Evolutionary conservation across 2,888 invertebrate genomes (phyloP), one percentile per base, ranked within the genome.

Genomic region (Chrysolina americana): DNA sequence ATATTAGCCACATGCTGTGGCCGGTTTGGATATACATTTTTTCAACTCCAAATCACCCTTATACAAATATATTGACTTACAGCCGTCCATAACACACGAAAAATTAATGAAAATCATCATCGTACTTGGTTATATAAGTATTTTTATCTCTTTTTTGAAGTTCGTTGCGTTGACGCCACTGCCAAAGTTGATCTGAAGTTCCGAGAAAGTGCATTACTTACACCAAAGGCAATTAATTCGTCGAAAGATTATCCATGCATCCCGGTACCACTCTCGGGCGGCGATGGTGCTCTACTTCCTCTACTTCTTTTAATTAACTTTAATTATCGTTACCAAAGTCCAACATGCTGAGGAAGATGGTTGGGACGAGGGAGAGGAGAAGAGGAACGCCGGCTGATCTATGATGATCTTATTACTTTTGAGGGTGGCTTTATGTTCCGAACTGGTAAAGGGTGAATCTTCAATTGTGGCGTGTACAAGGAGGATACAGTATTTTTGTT

Each of bases 251-350:
- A 88, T 85, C 87, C 87, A 85, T 87, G 87, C 88, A 87, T 88
- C 87, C 87, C 85, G 85, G 84, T 84, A 86, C 85, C 86, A 86
- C 86, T 83, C 83, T 81, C 83, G 82, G 80, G 81, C 83, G 83
- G 81, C 82, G 82, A 62, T 28, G 19, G 36, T 50, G 44, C 63
- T 63, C 64, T 23, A 65, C 59, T 88, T 88, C 89, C 50, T 41
- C 64, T 21, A 65, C 59, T 88, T 88, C 89, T 88, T 89, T 88
- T 89, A 89, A 89, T 89, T 88, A 88, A 88, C 86, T 89, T 88
- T 88, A 88, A 89, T 89, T 89, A 89, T 88, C 88, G 88, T 88
- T 88, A 86, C 87, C 87, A 87, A 87, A 88, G 87, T 87, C 88
- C 87, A 86, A 87, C 87, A 87, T 85, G 86, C 85, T 84, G 85